Evolutionary conservation across 2,113 vertebrate genomes (phyloP).

Genomic region (Columbina picui): DNA sequence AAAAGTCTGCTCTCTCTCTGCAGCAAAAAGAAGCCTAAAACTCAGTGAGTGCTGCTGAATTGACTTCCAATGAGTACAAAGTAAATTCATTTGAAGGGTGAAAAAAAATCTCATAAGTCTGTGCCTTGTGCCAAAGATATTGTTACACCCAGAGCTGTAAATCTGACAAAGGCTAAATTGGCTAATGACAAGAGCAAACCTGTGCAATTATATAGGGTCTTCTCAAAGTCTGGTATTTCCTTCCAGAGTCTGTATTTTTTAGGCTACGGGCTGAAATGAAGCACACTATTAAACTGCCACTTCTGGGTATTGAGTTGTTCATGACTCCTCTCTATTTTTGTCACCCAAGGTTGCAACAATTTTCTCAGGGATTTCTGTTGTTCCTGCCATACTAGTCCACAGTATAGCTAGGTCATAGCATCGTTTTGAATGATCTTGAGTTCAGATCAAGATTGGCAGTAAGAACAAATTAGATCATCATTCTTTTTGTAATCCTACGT

Average conservation of each 20-base stretch:
- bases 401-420: not conserved
- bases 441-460: not conserved
- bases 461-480: not conserved
- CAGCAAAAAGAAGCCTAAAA: not conserved
- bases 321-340: not conserved
- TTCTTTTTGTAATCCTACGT: not conserved
- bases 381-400: not conserved
- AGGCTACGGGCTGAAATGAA: not conserved
- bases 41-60: not conserved
- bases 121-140: not conserved
- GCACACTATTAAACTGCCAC: not conserved
- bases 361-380: not conserved
- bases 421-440: constrained; percentile 4
- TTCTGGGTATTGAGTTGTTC: not conserved
- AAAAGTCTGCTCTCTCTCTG: not conserved
- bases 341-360: not conserved
- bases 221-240: not conserved
- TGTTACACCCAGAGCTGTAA: not conserved
- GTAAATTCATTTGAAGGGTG: not conserved
- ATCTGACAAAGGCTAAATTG: not conserved
- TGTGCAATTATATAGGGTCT: not conserved
- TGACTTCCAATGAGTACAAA: not conserved
- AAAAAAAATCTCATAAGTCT: not conserved
- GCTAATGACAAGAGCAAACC: not conserved
- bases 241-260: not conserved